Conservation (phyloP, 2,888 invertebrate species). For the Platerodrilus igneus region DNA sequence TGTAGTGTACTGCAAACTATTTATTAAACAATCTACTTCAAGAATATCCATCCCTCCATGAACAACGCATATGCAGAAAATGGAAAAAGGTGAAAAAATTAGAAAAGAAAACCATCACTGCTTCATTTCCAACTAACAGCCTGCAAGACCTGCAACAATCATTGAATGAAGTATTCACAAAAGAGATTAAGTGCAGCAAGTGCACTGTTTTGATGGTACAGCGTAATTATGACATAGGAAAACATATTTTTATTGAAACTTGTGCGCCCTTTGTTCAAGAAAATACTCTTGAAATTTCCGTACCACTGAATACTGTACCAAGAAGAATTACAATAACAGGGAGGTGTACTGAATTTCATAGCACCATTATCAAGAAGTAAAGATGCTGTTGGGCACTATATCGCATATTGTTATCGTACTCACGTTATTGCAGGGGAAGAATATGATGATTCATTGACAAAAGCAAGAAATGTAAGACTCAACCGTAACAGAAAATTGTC, state of each 20-base stretch:
- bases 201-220: neutral
- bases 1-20: neutral
- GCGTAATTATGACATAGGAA: neutral
- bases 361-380: no score
- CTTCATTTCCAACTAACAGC: neutral
- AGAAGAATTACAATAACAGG: no score
- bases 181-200: neutral
- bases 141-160: neutral
- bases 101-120: neutral
- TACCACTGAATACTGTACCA: no score
- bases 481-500: no score
- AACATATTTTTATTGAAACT: neutral
- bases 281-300: no score
- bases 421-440: no score
- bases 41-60: neutral
- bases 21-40: neutral
- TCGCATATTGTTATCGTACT: no score
- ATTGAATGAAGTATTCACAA: conserved; percentile 1
- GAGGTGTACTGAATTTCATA: no score
- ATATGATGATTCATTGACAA: no score
- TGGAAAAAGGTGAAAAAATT: neutral
- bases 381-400: no score
- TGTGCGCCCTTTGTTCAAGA: conserved; percentile 1
- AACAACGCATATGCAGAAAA: neutral
- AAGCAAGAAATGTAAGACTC: no score